These are phyloP conservation scores for Haemorhous mexicanus DNA, from an alignment of 2,113 vertebrate species.

Conservation along the genomic window DNA sequence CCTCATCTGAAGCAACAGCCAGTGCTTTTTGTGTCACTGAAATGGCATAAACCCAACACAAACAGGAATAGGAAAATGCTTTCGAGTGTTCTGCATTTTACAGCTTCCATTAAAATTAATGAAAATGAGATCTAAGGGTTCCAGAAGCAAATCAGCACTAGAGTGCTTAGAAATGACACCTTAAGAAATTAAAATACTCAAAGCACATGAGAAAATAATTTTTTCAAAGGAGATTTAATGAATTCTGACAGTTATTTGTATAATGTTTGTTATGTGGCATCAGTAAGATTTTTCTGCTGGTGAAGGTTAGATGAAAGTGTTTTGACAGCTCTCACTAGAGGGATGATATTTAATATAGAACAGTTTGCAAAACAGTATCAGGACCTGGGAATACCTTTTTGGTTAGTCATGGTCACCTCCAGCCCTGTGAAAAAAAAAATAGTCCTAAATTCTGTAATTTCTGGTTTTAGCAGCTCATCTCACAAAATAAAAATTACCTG, in stretches of 20 bases:
- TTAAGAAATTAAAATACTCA: constrained; percentile 19
- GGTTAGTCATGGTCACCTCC: constrained; percentile 56
- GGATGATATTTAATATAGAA: constrained; percentile 72
- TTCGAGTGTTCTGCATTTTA: background rate
- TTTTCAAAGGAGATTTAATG: constrained; percentile 62
- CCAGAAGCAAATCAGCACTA: background rate
- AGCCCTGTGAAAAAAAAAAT: background rate
- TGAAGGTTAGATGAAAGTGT: constrained; percentile 68
- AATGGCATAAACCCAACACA: background rate
- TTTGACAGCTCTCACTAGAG: constrained; percentile 76
- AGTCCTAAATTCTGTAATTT: background rate
- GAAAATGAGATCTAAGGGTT: background rate
- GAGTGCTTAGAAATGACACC: background rate
- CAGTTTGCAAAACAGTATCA: constrained; percentile 61
- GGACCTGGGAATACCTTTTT: constrained; percentile 53
- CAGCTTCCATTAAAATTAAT: background rate
- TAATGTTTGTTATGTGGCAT: constrained; percentile 70
- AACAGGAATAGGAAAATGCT: background rate
- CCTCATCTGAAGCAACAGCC: background rate
- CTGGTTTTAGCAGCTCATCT: background rate
- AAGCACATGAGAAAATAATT: constrained; percentile 12
- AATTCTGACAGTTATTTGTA: constrained; percentile 73
- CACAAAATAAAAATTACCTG: background rate
- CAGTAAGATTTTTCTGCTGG: constrained; percentile 57
- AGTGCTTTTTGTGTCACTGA: background rate